These are phyloP conservation scores for Tricholauxania praeusta DNA, from an alignment of 2,888 invertebrate species.

Conservation along the genomic window DNA sequence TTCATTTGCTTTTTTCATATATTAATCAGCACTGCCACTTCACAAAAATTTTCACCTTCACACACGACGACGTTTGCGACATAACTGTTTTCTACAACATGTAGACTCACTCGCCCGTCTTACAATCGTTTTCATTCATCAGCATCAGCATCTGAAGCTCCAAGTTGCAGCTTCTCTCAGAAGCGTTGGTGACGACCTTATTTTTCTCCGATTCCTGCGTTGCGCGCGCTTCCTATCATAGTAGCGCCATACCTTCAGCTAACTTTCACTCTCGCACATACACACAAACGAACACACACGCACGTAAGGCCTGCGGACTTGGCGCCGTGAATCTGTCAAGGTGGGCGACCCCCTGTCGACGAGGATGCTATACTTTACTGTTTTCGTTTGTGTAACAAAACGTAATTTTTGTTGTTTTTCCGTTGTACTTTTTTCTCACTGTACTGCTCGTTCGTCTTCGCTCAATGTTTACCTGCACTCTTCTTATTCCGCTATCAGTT, in stretches of 20 bases:
- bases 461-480: background rate
- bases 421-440: background rate
- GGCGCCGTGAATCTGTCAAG: background rate
- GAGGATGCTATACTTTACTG: background rate
- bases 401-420: background rate
- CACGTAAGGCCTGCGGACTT: background rate
- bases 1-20: too few species aligned
- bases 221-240: background rate
- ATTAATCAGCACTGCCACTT: background rate
- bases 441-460: background rate
- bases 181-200: slow-evolving; percentile 12
- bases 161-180: slow-evolving; percentile 11
- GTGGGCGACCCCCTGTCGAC: background rate
- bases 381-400: background rate
- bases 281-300: background rate
- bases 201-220: background rate
- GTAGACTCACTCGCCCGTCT: slow-evolving; percentile 10
- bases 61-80: slow-evolving; percentile 9
- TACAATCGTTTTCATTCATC: slow-evolving; percentile 16
- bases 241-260: background rate
- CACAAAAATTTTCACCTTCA: slow-evolving; percentile 8
- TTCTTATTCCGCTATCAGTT: too few species aligned
- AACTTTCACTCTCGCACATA: slow-evolving; percentile 13
- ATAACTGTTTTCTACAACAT: slow-evolving; percentile 7
- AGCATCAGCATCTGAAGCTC: slow-evolving; percentile 24